Evolutionary conservation across 2,113 vertebrate species (phyloP).

Genomic region (Chitala chitala): DNA sequence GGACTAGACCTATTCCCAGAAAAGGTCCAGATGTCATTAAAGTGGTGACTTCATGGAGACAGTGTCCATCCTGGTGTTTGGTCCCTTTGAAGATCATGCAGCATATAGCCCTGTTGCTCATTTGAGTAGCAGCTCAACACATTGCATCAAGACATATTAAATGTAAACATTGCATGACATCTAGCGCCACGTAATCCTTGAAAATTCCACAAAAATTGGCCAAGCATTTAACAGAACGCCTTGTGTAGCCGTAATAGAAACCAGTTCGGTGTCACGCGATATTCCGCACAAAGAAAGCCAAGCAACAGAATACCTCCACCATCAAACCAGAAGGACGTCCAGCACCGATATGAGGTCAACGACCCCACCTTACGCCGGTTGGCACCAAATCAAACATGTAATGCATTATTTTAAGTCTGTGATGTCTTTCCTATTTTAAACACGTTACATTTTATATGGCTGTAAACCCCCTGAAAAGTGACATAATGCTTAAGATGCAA

Average conservation of each 20-base stretch:
- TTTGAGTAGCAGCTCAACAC: constrained; percentile 30
- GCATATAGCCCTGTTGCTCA: background rate
- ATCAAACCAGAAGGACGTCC: constrained; percentile 47
- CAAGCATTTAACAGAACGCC: constrained; percentile 35
- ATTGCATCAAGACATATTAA: constrained; percentile 33
- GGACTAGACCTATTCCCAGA: background rate
- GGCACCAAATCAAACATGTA: constrained; percentile 48
- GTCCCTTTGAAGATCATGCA: no score
- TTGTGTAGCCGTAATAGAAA: constrained; percentile 32
- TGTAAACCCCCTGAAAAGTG: constrained; percentile 43
- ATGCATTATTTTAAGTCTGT: constrained; percentile 50
- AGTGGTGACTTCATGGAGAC: no score
- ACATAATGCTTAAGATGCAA: constrained; percentile 45
- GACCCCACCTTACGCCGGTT: constrained; percentile 45
- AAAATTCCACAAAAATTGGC: constrained; percentile 32
- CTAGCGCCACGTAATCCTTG: constrained; percentile 34
- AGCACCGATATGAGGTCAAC: constrained; percentile 47
- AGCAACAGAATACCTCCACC: constrained; percentile 20
- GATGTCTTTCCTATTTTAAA: constrained; percentile 53
- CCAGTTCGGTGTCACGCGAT: constrained; percentile 39
- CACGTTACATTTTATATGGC: constrained; percentile 54
- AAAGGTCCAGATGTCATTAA: no score
- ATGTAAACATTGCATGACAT: constrained; percentile 31
- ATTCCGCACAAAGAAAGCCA: constrained; percentile 5
- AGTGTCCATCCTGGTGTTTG: no score